phyloP scores from a whole-genome alignment of 1,140 invertebrate genomes.

The Brachystomella parvula region DNA sequence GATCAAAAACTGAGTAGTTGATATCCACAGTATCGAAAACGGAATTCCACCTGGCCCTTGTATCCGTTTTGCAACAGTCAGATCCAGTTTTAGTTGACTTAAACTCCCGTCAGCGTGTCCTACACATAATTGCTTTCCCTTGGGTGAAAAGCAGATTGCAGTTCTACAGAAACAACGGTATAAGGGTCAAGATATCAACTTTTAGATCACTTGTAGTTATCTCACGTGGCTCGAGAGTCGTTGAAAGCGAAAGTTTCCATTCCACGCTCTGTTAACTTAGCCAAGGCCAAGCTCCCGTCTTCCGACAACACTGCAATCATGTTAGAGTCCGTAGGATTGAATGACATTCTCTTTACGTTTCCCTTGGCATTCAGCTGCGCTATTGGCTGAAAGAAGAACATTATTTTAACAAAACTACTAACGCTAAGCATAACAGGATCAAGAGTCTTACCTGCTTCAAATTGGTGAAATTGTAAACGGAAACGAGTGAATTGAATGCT shows the following conservation, averaged over 20 bases:
- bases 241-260: neutral
- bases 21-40: slow-evolving; percentile 18
- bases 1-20: slow-evolving; percentile 22
- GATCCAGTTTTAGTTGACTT: slow-evolving; percentile 73
- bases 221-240: slow-evolving; percentile 1
- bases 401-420: neutral
- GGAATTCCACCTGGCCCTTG: slow-evolving; percentile 26
- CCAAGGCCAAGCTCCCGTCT: slow-evolving; percentile 13
- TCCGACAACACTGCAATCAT: slow-evolving; percentile 13
- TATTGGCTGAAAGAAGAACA: neutral
- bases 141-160: slow-evolving; percentile 43
- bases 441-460: neutral
- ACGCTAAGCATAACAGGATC: neutral
- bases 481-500: neutral
- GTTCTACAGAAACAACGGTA: too few species aligned
- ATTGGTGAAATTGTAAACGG: neutral
- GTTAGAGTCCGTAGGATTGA: slow-evolving; percentile 10
- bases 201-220: neutral
- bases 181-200: neutral
- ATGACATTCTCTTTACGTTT: neutral
- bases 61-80: slow-evolving; percentile 64
- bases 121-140: slow-evolving; percentile 79
- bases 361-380: neutral
- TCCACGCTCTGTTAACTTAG: slow-evolving; percentile 3
- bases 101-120: slow-evolving; percentile 65